These are phyloP conservation scores for Apantesis nais DNA, from an alignment of 2,888 invertebrate species.

Conservation along the genomic window DNA sequence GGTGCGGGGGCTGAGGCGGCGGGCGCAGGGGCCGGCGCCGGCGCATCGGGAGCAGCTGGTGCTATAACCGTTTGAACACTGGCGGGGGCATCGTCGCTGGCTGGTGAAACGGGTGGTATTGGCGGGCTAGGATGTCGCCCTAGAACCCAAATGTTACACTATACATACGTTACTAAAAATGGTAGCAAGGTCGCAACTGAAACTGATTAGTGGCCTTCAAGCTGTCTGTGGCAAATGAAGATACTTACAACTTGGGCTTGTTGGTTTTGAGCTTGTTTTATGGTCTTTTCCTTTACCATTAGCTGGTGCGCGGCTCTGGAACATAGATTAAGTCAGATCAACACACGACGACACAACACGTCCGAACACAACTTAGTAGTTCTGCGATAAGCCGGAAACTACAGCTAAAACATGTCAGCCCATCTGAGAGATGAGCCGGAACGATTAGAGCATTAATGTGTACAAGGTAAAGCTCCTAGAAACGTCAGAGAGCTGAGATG, in stretches of 20 bases:
- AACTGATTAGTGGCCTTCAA: slow-evolving; percentile 33
- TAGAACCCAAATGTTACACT: slow-evolving; percentile 79
- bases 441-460: no score
- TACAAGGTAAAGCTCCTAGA: no score
- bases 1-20: slow-evolving; percentile 39
- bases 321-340: slow-evolving; percentile 15
- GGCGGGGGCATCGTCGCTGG: slow-evolving; percentile 73
- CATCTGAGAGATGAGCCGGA: no score
- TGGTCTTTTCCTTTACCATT: slow-evolving; percentile 88
- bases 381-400: neutral
- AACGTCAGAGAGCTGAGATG: no score
- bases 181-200: slow-evolving; percentile 44
- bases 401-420: neutral
- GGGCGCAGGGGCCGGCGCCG: slow-evolving; percentile 70
- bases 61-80: slow-evolving; percentile 81
- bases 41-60: slow-evolving; percentile 61
- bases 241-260: slow-evolving; percentile 81
- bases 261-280: slow-evolving; percentile 79
- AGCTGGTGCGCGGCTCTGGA: slow-evolving; percentile 94
- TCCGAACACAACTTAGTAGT: neutral
- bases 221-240: slow-evolving; percentile 25
- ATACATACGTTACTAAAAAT: slow-evolving; percentile 72
- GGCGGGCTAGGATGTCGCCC: slow-evolving; percentile 81
- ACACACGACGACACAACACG: neutral
- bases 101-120: slow-evolving; percentile 81